A percentile compares a stretch with the other conserved stretches of the same genome.
Evolutionary conservation across 1,140 invertebrate species (phyloP).

Genomic region (Drusus annulatus): DNA sequence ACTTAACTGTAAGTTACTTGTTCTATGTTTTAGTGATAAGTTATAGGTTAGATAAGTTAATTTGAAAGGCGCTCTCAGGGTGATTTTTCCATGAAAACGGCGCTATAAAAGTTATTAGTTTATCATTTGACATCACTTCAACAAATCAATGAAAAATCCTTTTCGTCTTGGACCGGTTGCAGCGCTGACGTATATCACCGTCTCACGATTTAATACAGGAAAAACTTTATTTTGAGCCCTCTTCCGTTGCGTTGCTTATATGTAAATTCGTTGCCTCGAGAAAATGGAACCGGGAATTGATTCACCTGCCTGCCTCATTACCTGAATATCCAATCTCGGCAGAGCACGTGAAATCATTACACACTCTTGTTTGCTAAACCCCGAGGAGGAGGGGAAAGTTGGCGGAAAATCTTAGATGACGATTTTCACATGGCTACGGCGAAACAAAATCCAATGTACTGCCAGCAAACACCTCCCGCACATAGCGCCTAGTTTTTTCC

Average conservation of each 20-base stretch:
- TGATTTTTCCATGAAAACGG: no score
- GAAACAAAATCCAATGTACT: slow-evolving; percentile 5
- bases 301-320: slow-evolving; percentile 51
- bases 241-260: neutral
- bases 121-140: no score
- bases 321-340: slow-evolving; percentile 47
- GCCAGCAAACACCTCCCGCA: neutral
- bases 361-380: slow-evolving; percentile 39
- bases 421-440: neutral
- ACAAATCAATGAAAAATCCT: no score
- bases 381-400: slow-evolving; percentile 1
- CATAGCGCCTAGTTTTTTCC: neutral
- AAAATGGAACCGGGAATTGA: slow-evolving; percentile 35
- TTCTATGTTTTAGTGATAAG: no score
- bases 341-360: slow-evolving; percentile 36
- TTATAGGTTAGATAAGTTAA: no score
- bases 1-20: no score
- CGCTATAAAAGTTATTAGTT: no score
- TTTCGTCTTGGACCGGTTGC: no score
- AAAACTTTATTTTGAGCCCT: no score
- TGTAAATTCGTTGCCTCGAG: slow-evolving; percentile 33
- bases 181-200: no score
- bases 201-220: no score
- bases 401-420: slow-evolving; percentile 25
- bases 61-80: no score